Evolutionary conservation across 2,113 vertebrate species (phyloP), one percentile per base, ranked within the genome.

Genomic region (Oreochromis niloticus): DNA sequence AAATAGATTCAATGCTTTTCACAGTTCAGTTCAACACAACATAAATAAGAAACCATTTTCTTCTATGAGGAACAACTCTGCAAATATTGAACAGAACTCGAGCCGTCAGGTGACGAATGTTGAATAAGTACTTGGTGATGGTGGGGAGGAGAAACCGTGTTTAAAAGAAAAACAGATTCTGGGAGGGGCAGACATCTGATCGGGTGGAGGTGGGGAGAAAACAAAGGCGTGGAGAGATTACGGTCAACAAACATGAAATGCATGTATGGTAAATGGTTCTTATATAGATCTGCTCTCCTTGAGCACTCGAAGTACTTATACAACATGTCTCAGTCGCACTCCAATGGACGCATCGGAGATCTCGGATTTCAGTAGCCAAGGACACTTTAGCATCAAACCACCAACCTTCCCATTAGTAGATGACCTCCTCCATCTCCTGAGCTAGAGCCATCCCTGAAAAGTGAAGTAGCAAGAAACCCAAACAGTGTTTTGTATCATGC

Each of bases 21-120:
- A 19, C 59, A 34, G 30, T 66, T 66, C 32, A 66, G 19, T 68
- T 41, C 36, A 68, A 0, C 34, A 22, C 63, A 68, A 41, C 6
- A 41, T 39, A 22, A 8, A 68, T 22, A n/a, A 66, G 32, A 66
- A 39, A 39, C 6, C 4, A 13, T 66, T 66, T 66, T 66, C 32
- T 13, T 39, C 19, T 8, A 66, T 66, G 34, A 39, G 19, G 61
- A 36, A 68, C 36, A 41, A 8, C 19, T 13, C 0, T 22, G 4
- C 3, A 39, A 22, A 2, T 68, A 13, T 68, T 0, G 6, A 41
- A 14, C 19, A 68, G 63, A 39, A 9, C 19, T 41, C 12, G 11
- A 22, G 36, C 7, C 63, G 41, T 24, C 63, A 24, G n/a, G n/a
- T 68, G 3, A 22, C 0, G 2, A 8, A 22, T 1, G 11, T 0